Base-by-base conservation (phyloP, 92 coral and sea anemone species). In the Zoanthus sansibaricus region DNA sequence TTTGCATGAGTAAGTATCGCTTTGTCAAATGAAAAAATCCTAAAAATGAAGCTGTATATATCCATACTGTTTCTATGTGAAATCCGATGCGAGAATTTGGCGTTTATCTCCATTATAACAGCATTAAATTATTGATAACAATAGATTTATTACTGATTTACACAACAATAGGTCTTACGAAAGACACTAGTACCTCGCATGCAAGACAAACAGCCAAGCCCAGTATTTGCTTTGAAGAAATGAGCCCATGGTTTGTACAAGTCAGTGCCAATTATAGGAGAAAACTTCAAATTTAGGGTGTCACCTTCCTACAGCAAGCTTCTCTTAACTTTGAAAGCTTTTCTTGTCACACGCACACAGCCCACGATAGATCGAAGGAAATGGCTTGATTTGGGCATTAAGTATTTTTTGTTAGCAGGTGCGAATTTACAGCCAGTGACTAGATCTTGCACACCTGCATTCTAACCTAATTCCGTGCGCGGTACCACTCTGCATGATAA, bases 121-220 rank as follows among this genome's bases (percentile, higher is more conserved):
- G 67, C 66, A 73, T 59, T 64, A 56, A 76, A 82, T 72, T 59
- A 93, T 93, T 77, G 87, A 86, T 93, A 64, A 93, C 71, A 25
- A 78, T n/a, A 14, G 83, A 79, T 80, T 87, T 92, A 46, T 77
- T 14, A 62, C 37, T 45, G 88, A 90, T 87, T 87, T 89, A 91
- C 91, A 93, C 94, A 82, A 86, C 87, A 91, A 93, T 91, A 72
- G 83, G 49, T 25, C 91, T 93, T 88, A 91, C 91, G 94, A 91
- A 88, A 88, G 91, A 69, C 32, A 72, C 44, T 61, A 58, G 69
- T 9, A 87, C 77, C 62, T 46, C 85, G 56, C 55, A 54, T 70
- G 79, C 75, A 76, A 87, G 82, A 82, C 91, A 90, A 87, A 87
- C 82, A 82, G 75, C 84, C 83, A 80, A 80, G 75, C 85, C 62